phyloP scores from a whole-genome alignment of 1,140 invertebrate genomes.

The Drosophila kanapiae region DNA sequence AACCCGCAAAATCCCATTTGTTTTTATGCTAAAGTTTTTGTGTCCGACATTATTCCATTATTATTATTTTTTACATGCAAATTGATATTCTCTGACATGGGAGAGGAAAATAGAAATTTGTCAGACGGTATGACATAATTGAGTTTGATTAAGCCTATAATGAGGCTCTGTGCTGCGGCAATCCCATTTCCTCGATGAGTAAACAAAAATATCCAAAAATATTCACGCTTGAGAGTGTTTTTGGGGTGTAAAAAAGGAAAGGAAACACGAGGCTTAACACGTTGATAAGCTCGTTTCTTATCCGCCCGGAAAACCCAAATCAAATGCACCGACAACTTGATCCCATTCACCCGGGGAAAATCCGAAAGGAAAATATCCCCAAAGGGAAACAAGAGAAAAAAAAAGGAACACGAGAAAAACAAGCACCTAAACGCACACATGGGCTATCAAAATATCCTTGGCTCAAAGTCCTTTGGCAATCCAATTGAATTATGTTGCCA shows the following conservation, averaged over 20 bases:
- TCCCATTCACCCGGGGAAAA: conserved; percentile 47
- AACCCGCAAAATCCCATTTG: conserved; percentile 19
- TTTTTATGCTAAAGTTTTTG: conserved; percentile 16
- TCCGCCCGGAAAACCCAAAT: conserved; percentile 55
- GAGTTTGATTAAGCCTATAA: conserved; percentile 45
- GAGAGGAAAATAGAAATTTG: conserved; percentile 33
- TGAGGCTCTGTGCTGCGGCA: conserved; percentile 1
- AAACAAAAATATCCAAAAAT: conserved; percentile 25
- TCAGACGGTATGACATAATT: conserved; percentile 47
- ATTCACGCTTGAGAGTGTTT: conserved; percentile 6
- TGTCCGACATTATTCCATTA: not conserved
- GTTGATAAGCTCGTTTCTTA: conserved; percentile 51
- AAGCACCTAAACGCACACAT: conserved; percentile 37
- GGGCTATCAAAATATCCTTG: conserved; percentile 55
- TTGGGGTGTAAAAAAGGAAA: not conserved
- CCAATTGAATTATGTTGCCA: conserved; percentile 82
- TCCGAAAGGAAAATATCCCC: conserved; percentile 30
- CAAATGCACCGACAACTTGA: conserved; percentile 68
- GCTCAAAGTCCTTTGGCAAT: conserved; percentile 63
- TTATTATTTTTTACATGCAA: conserved; percentile 38
- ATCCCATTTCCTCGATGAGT: conserved; percentile 9
- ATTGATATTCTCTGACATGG: conserved; percentile 60
- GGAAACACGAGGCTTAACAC: conserved; percentile 33
- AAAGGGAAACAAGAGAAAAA: conserved; percentile 10
- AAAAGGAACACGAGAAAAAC: conserved; percentile 8